Evolutionary conservation across 23 tunicate species (phyloP).

Genomic region (Botrylloides violaceus): DNA sequence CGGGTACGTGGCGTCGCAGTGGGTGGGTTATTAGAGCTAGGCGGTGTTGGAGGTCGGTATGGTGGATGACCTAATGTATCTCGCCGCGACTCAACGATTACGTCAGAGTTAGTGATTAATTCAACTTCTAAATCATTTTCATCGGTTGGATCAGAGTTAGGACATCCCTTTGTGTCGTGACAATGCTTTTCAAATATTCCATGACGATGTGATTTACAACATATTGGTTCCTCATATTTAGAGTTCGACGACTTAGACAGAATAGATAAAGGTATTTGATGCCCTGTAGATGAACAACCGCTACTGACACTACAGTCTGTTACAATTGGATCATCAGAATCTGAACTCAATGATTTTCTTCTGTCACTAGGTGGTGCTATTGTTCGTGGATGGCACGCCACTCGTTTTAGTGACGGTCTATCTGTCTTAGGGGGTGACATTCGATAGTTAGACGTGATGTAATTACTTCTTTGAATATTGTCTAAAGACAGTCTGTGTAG

Average conservation of each 20-base stretch:
- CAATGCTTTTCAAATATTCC: too few species aligned
- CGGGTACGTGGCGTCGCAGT: neutral
- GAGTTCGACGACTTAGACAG: neutral
- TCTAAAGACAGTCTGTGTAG: neutral
- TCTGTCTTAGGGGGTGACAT: slow-evolving; percentile 1
- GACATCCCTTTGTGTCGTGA: neutral
- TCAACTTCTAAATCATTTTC: slow-evolving; percentile 16
- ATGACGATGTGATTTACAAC: neutral
- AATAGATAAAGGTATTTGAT: neutral
- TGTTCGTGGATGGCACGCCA: neutral
- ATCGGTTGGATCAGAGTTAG: neutral
- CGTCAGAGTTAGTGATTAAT: neutral
- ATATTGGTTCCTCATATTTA: slow-evolving; percentile 11
- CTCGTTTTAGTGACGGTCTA: neutral
- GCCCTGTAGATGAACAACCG: slow-evolving; percentile 43
- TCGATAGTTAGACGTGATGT: neutral
- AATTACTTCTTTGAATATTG: neutral
- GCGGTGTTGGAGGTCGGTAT: neutral
- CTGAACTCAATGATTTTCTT: slow-evolving; percentile 53
- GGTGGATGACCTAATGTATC: neutral
- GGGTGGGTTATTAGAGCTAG: neutral
- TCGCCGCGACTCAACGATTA: neutral
- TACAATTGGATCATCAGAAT: slow-evolving; percentile 78
- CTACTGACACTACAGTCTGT: slow-evolving; percentile 81
- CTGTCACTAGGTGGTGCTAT: neutral